These are phyloP conservation scores for Brienomyrus brachyistius DNA, from an alignment of 2,113 vertebrate species.

Conservation along the genomic window DNA sequence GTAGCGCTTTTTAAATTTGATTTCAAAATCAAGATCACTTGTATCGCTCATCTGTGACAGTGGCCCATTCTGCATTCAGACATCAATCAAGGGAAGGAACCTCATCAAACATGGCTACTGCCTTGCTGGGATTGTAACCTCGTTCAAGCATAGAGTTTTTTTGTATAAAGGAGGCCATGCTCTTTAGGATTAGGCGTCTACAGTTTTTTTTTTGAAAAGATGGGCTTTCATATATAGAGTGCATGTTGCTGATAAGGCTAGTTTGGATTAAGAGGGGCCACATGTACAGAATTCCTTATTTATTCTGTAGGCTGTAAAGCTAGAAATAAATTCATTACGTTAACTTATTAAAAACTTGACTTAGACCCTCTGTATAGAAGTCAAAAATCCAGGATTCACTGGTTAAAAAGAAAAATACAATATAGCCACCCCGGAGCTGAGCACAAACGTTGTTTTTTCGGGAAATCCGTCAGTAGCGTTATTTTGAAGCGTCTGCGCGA, in stretches of 20 bases:
- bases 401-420: not conserved
- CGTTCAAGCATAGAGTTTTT: not conserved
- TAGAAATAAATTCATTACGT: not conserved
- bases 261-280: not conserved
- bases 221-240: not conserved
- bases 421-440: not conserved
- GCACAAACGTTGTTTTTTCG: not conserved
- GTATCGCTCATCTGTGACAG: not conserved
- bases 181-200: not conserved
- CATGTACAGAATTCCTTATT: not conserved
- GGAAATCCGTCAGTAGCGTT: not conserved
- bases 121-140: not conserved
- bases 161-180: not conserved
- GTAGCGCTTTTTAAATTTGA: not conserved
- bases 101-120: not conserved
- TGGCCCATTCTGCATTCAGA: not conserved
- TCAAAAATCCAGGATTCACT: not conserved
- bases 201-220: not conserved
- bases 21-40: not conserved
- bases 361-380: not conserved
- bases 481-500: not conserved
- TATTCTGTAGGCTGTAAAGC: not conserved
- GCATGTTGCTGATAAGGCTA: not conserved
- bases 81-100: not conserved
- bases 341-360: not conserved